Percentiles rank a stretch among this genome's conserved stretches.
Conservation (phyloP, 2,113 vertebrate genomes). For the Carollia perspicillata region DNA sequence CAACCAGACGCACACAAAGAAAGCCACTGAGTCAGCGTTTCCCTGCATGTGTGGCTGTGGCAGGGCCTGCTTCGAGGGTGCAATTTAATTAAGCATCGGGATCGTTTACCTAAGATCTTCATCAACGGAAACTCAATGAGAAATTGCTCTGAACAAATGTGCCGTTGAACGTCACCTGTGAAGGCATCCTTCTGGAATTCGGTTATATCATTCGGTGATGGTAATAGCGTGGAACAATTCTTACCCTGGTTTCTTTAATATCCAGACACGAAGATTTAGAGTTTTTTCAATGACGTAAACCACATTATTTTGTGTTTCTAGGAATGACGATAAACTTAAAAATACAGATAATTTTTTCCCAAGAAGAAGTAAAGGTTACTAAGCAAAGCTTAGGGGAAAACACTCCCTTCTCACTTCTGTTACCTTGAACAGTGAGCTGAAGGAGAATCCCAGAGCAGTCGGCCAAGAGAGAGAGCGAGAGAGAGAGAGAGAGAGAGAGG, state of each 20-base stretch:
- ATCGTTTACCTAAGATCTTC: conserved; percentile 27
- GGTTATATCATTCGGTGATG: background rate
- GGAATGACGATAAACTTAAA: conserved; percentile 16
- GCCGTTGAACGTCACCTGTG: background rate
- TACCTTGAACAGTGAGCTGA: background rate
- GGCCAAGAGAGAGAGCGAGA: background rate
- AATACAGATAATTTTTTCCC: background rate
- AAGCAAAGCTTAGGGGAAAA: background rate
- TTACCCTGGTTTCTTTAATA: background rate
- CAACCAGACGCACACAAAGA: background rate
- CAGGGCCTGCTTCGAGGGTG: background rate
- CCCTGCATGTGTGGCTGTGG: background rate
- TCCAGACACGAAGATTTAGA: background rate
- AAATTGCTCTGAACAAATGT: conserved; percentile 12
- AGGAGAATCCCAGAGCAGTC: background rate
- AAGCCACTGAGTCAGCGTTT: conserved; percentile 18
- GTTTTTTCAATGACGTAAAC: background rate
- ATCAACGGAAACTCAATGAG: background rate
- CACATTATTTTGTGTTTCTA: background rate
- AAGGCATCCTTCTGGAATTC: conserved; percentile 42
- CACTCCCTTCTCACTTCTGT: background rate
- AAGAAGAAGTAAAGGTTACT: background rate
- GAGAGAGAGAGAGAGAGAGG: too few species aligned
- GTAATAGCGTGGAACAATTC: background rate
- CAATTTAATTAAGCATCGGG: conserved; percentile 32